These are phyloP conservation scores for Maniola jurtina DNA, from an alignment of 1,140 invertebrate species.

Conservation along the genomic window DNA sequence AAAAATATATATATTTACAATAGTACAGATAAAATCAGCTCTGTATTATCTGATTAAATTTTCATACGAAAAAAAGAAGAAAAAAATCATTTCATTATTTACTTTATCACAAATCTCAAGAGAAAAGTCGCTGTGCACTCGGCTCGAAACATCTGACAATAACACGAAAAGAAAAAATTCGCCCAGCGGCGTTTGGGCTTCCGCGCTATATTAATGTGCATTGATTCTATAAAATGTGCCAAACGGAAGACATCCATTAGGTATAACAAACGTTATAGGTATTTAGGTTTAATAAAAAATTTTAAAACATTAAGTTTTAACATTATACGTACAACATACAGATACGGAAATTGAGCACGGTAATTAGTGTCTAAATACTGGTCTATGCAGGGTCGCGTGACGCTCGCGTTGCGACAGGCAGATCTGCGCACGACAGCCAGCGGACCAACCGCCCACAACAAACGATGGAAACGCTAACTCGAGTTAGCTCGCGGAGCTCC, in stretches of 20 bases:
- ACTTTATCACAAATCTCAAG: constrained; percentile 72
- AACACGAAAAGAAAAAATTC: constrained; percentile 29
- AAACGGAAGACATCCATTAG: constrained; percentile 76
- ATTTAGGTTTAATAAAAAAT: constrained; percentile 55
- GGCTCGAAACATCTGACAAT: constrained; percentile 47
- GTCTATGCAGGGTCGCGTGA: constrained; percentile 33
- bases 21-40: constrained; percentile 73
- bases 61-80: constrained; percentile 64
- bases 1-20: constrained; percentile 77
- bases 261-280: constrained; percentile 60
- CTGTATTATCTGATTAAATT: constrained; percentile 71
- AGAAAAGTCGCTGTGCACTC: constrained; percentile 71
- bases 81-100: constrained; percentile 60
- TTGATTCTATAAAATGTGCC: constrained; percentile 70
- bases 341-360: constrained; percentile 75
- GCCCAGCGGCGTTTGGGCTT: constrained; percentile 37
- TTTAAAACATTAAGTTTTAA: constrained; percentile 66
- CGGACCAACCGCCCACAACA: constrained; percentile 7
- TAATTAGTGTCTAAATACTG: constrained; percentile 67
- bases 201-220: constrained; percentile 68
- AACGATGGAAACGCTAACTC: neutral
- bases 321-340: constrained; percentile 73
- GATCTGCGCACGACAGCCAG: constrained; percentile 2
- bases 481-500: neutral
- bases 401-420: constrained; percentile 25